These are phyloP conservation scores for Drosophila arawakana DNA, from an alignment of 1,140 invertebrate species.

Conservation along the genomic window DNA sequence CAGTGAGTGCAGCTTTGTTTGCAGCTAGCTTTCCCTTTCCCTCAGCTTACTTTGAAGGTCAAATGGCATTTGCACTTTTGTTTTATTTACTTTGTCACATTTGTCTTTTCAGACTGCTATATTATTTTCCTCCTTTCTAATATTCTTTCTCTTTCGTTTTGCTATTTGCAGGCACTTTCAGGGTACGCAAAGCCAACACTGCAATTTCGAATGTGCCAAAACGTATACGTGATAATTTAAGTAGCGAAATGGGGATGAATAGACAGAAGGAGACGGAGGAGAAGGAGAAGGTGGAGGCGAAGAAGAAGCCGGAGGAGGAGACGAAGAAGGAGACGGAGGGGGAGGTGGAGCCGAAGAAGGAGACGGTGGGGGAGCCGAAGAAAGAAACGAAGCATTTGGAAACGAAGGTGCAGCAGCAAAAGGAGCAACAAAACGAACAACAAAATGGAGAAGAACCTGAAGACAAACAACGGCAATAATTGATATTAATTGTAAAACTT, in stretches of 20 bases:
- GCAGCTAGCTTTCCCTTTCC: slow-evolving; percentile 65
- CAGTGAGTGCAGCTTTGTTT: slow-evolving; percentile 38
- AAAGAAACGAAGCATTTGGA: not conserved
- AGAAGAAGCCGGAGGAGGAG: not conserved
- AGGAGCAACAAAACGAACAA: not conserved
- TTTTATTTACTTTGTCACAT: slow-evolving; percentile 23
- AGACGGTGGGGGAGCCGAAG: not conserved
- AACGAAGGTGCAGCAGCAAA: not conserved
- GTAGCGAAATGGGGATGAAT: slow-evolving; percentile 47
- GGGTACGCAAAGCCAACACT: slow-evolving; percentile 47
- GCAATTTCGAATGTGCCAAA: slow-evolving; percentile 46
- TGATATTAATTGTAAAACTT: slow-evolving; percentile 73
- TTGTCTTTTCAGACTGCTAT: slow-evolving; percentile 43
- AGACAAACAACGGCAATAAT: slow-evolving; percentile 65
- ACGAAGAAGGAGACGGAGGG: not conserved
- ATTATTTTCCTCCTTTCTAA: slow-evolving; percentile 13
- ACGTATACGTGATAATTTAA: slow-evolving; percentile 20
- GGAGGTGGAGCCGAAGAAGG: not conserved
- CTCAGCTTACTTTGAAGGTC: slow-evolving; percentile 60
- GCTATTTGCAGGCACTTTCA: slow-evolving; percentile 45
- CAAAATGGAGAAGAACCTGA: slow-evolving; percentile 7
- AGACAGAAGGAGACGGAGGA: slow-evolving; percentile 5
- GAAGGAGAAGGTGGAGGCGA: not conserved
- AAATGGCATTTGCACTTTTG: slow-evolving; percentile 53
- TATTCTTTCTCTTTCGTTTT: not conserved